phyloP scores from a whole-genome alignment of 2,113 vertebrate species.

The Calidris pugnax region DNA sequence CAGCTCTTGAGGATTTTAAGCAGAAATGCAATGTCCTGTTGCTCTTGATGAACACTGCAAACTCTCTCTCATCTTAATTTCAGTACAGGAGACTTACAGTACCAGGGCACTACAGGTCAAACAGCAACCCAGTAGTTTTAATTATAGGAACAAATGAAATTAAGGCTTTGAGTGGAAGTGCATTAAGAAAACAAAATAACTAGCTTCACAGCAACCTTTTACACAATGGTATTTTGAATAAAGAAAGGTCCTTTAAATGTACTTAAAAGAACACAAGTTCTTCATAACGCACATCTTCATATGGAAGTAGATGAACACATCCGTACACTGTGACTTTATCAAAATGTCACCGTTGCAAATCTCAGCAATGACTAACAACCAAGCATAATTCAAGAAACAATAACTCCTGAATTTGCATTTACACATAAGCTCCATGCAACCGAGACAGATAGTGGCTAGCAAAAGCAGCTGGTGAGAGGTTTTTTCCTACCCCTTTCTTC shows the following conservation, averaged over 20 bases:
- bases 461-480: not conserved
- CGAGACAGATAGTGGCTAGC: not conserved
- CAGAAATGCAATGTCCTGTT: not conserved
- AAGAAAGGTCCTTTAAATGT: not conserved
- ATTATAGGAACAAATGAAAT: not conserved
- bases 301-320: conserved; percentile 2
- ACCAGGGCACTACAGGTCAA: not conserved
- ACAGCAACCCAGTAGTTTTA: not conserved
- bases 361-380: not conserved
- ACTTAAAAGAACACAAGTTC: not conserved
- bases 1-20: not conserved
- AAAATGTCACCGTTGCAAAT: not conserved
- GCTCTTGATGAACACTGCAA: not conserved
- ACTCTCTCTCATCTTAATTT: not conserved
- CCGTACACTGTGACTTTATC: not conserved
- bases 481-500: not conserved
- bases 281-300: not conserved
- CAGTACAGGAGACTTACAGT: not conserved
- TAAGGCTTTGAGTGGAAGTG: not conserved
- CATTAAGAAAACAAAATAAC: not conserved
- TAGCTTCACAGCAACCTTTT: not conserved
- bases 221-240: not conserved
- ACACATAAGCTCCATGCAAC: not conserved
- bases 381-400: not conserved
- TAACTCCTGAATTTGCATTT: not conserved